Base-by-base conservation (phyloP, 2,797 vertebrate genomes). In the Tauraco hartlaubi region DNA sequence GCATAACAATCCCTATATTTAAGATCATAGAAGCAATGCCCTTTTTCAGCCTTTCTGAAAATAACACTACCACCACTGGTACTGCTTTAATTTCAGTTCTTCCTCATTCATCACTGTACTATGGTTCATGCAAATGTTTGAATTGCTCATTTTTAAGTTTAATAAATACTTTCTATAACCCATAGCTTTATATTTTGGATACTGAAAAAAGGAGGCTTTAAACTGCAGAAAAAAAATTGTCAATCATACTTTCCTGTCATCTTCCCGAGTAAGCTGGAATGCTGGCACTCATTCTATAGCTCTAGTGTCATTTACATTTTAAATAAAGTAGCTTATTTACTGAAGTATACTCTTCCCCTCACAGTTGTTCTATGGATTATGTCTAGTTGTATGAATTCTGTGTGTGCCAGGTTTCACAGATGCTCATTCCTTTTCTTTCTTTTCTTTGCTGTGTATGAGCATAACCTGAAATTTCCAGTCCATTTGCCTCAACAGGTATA, bases 281-380 rank as follows among this genome's bases (percentile, higher is more conserved):
- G 52, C 10, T 93, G 93, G 59, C 81, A 86, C 22, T 63, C 37
- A 12, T 74, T 68, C 72, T 81, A 55, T 48, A 88, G 35, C 19
- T 88, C 15, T 54, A 76, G n/a, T 44, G 41, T 59, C 15, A 95
- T 96, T 95, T 94, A 73, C 81, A 96, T 96, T 87, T 90, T 93
- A 93, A 96, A 94, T 92, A 76, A 94, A 94, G 79, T 41, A 86
- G 82, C 62, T 94, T 93, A 92, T 91, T 94, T 96, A 63, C 56
- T 88, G 48, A 94, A 88, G 46, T 78, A 83, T 52, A 58, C 15
- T 13, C 76, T 84, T 79, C 56, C 26, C 55, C 19, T 73, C 7
- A 4, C 41, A 74, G 54, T 85, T 64, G 21, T 52, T 85, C 68
- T 20, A 11, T 35, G 59, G 69, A 92, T 95, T 96, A 79, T 31